Conservation (phyloP, 2,113 vertebrate species). For the Dinomys branickii region DNA sequence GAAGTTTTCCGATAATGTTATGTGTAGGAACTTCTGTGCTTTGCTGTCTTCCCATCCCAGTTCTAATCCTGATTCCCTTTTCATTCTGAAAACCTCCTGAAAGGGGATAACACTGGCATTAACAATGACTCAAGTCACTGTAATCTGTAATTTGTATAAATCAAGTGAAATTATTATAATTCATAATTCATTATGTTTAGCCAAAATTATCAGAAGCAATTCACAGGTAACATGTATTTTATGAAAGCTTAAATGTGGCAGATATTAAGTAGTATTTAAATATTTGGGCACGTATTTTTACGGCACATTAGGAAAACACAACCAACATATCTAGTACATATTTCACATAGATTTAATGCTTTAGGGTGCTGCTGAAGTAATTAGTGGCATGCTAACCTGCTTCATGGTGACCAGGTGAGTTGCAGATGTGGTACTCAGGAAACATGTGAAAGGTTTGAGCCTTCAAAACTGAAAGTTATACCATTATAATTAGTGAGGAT, state of each 20-base stretch:
- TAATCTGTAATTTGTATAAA: not conserved
- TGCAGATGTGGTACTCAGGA: not conserved
- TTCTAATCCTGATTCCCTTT: fast-evolving
- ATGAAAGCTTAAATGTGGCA: not conserved
- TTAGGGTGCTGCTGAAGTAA: not conserved
- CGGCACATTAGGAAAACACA: not conserved
- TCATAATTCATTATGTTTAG: not conserved
- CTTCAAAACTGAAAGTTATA: not conserved
- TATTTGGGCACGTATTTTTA: not conserved
- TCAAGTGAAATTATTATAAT: not conserved
- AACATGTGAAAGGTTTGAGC: not conserved
- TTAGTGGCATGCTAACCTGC: not conserved
- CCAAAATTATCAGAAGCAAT: not conserved
- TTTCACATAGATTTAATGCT: not conserved
- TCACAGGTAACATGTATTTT: not conserved
- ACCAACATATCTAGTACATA: not conserved
- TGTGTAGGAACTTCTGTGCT: not conserved
- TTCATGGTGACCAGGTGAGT: not conserved
- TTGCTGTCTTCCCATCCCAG: not conserved
- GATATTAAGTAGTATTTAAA: not conserved
- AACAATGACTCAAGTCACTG: not conserved
- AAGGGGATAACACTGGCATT: not conserved
- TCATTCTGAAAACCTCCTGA: not conserved
- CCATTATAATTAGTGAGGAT: not conserved
- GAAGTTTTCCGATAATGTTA: not conserved